Evolutionary conservation across 2,797 vertebrate genomes (phyloP).

Genomic region (Lepus oiostolus): DNA sequence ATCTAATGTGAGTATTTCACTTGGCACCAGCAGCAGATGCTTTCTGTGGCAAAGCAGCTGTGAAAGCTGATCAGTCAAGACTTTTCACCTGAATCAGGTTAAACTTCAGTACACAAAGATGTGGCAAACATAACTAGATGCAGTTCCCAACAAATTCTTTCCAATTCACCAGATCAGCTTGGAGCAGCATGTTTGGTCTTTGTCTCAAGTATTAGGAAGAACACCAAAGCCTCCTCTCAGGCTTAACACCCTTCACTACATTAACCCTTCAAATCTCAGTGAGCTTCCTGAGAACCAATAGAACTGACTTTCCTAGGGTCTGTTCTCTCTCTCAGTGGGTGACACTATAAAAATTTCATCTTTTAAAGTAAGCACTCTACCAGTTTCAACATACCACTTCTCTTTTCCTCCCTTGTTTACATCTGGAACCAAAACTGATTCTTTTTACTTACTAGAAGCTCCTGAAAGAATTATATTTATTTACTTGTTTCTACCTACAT

Average conservation of each 20-base stretch:
- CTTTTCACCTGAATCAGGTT: constrained; percentile 62
- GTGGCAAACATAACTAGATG: constrained; percentile 70
- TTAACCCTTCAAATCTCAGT: not conserved
- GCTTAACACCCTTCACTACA: not conserved
- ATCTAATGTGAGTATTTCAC: not conserved
- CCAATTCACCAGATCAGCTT: not conserved
- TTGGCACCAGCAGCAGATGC: constrained; percentile 61
- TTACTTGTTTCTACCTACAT: not conserved
- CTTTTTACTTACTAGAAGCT: not conserved
- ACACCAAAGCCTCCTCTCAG: constrained; percentile 32
- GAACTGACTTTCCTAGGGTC: not conserved
- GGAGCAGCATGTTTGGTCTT: constrained; percentile 53
- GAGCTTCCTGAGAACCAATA: not conserved
- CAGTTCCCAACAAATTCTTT: constrained; percentile 46
- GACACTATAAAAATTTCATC: constrained; percentile 22
- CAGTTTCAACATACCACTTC: not conserved
- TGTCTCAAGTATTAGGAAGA: constrained; percentile 53
- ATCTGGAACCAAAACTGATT: constrained; percentile 19
- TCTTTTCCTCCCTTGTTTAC: not conserved
- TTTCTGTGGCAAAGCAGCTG: constrained; percentile 72
- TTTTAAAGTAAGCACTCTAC: constrained; percentile 38
- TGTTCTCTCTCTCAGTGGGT: not conserved
- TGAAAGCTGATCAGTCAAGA: constrained; percentile 62
- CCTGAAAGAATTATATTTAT: constrained; percentile 17
- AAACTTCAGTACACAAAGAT: constrained; percentile 63